Evolutionary conservation across 2,113 vertebrate species (phyloP), one percentile per base, ranked within the genome.

Genomic region (Gorsachius goisagi): DNA sequence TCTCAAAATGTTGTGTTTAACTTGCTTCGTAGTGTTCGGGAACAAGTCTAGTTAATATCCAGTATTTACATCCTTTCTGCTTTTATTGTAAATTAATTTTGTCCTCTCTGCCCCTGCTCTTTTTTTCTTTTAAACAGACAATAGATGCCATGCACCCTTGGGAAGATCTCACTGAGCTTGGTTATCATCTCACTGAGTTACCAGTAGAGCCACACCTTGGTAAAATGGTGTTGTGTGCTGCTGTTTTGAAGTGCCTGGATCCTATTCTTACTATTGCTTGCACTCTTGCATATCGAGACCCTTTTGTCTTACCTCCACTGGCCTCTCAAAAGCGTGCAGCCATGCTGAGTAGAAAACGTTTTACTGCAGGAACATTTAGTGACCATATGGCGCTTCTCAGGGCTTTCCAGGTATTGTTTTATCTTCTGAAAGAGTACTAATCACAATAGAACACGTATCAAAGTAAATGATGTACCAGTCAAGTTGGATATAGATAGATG

Each of bases 381-480:
- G 99, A 99, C 95, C 99, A 99, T 94, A 99, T 99, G 99, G 99
- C 99, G 9, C 98, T 99, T 79, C 98, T 99, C 52, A 98, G 99
- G 94, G 99, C 99, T 58, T 99, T 99, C 66, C 99, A 99, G 99
- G 99, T 99, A 97, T 39, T 67, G 26, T 35, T 96, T 85, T 16
- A 10, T 87, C 80, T 95, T 77, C 88, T 60, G 77, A 81, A 44
- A 33, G 22, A n/a, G 15, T 82, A 6, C 30, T 81, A n/a, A 33
- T 49, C 22, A 24, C 47, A 37, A 3, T 6, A 73, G 24, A 49
- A 74, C 9, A 4, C 21, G 1, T 85, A 5, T 19, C 14, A 32
- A 39, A 75, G 16, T 16, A 35, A 58, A 39, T 53, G 11, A 30
- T 11, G 1, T 49, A 18, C 32, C 39, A 53, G 0, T 39, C 50